Base-by-base conservation (phyloP, 2,888 invertebrate genomes). In the Sipha maydis region DNA sequence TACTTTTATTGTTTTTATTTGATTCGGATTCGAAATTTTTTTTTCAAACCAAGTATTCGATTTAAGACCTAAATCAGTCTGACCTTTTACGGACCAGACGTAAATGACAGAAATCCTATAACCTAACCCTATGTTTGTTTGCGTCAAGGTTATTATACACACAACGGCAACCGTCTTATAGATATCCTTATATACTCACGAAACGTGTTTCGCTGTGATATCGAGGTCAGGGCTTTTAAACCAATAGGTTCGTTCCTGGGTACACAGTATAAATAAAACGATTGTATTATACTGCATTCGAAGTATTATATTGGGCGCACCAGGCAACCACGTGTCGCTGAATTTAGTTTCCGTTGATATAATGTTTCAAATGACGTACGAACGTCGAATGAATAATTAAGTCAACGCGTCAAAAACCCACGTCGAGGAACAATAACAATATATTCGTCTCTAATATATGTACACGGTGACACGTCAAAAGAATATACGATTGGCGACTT, bases 261-360 rank as follows among this genome's bases (percentile, higher is more conserved):
- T 75, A 25, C 9, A 21, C 21, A 5, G 75, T 25, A 38, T 75
- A 38, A 38, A 75, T 71, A 71, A 61, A 25, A 25, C 5, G 17
- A 71, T 17, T 17, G 31, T 4, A 71, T 31, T 17, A 31, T 41
- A 48, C 1, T n/a, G n/a, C n/a, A 21, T 48, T 41, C 17, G 31
- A 19, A 34, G 34, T 79, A 34, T 41, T 69, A 25, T 28, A 4
- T 61, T 14, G 71, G 38, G 5, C 61, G 61, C 80, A 80, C 86
- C 73, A 56, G 86, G 86, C 48, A 9, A 41, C 71, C 86, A 86
- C 80, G 86, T 86, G 86, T 61, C 48, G 7, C 28, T 11, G 21
- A 67, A 67, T 34, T 38, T 34, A 54, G 31, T 79, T 61, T 79
- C 34, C 78, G 31, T 54, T 31, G 54, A 54, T 48, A 48, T 48